phyloP scores from a whole-genome alignment of 2,797 vertebrate species.

The Tangara arthus region DNA sequence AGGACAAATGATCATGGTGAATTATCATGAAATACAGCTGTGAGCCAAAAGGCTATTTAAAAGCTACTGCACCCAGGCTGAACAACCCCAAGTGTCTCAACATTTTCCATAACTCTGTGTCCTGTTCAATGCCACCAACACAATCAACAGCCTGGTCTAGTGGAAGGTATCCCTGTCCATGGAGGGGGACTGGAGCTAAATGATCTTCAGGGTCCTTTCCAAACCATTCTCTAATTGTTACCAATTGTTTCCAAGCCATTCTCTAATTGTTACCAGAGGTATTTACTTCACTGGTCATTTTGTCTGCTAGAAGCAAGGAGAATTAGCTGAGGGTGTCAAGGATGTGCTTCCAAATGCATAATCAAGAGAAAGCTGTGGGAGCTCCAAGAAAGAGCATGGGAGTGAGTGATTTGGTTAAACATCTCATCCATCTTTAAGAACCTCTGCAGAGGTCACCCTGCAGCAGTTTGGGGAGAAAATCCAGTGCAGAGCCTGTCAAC shows the following conservation, averaged over 20 bases:
- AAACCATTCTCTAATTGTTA: too few species aligned
- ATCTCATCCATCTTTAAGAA: background rate
- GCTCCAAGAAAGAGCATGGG: background rate
- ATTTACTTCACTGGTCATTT: fast-evolving
- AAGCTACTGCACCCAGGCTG: background rate
- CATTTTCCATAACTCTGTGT: background rate
- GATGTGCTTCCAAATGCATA: background rate
- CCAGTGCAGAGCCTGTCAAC: background rate
- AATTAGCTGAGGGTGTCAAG: background rate
- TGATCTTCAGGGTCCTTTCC: background rate
- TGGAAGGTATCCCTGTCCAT: background rate
- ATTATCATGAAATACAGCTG: background rate
- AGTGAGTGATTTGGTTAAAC: background rate
- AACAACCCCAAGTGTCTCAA: background rate
- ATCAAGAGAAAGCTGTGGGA: background rate
- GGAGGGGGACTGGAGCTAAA: background rate
- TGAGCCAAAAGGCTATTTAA: background rate
- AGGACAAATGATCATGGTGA: background rate
- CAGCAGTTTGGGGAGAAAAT: background rate
- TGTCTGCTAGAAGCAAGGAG: background rate
- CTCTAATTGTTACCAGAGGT: background rate
- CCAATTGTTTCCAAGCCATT: background rate
- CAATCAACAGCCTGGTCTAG: background rate
- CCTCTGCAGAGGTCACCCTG: background rate
- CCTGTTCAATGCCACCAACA: background rate